Evolutionary conservation across 2,888 invertebrate genomes (phyloP), one percentile per base, ranked within the genome.

Genomic region (Troides oblongomaculatus): DNA sequence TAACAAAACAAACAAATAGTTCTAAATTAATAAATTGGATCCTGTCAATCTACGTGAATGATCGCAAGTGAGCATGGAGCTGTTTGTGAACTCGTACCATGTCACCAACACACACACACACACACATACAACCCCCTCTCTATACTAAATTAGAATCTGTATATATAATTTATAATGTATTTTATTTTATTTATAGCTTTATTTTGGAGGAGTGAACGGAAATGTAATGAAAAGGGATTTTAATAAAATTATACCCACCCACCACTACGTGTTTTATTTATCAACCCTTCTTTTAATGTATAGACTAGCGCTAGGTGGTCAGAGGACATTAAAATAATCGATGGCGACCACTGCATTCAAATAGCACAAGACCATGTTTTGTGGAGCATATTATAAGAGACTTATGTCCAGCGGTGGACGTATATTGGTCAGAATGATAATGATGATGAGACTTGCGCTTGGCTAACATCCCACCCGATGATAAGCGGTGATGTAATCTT

Each of bases 211-310:
- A 78, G 70, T 75, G 75, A 77, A 77, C 77, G 69, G 78, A 79
- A 76, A 80, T 75, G 76, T 78, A 77, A 73, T 75, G 73, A 78
- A 74, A 79, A 77, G 77, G 79, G 80, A 83, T 84, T 87, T 87
- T 85, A 87, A 84, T 87, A 87, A 86, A 87, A 81, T 79, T 87
- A 84, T 85, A 84, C 82, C 79, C 78, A 81, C 80, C 74, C 74
- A 72, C 72, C 56, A 64, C 63, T 70, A 69, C 73, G 73, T 81
- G 78, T 81, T 76, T 68, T 21, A 46, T 69, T 60, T 39, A 39
- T 39, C 1, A 7, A 7, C 39, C 7, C 7, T 30, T 30, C 5
- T 30, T 30, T 30, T 3, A 30, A 30, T 30, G 30, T 30, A 30
- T 30, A 30, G 30, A 30, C 30, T 30, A 30, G 30, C 30, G 30